phyloP scores from a whole-genome alignment of 2,113 vertebrate species.

The Pterocles burchelli region DNA sequence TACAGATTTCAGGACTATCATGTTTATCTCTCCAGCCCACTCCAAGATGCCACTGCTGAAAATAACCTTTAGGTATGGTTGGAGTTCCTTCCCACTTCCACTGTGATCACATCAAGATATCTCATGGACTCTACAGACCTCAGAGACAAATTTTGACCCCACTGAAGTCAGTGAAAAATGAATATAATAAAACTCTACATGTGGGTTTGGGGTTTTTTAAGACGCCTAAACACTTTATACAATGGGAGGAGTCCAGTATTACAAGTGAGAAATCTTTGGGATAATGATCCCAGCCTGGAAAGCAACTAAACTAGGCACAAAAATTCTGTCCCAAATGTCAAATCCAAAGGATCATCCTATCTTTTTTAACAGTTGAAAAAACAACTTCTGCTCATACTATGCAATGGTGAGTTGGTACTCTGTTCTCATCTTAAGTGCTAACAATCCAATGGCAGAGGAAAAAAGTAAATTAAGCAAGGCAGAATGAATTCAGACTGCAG shows the following conservation, averaged over 20 bases:
- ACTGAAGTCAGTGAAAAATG: not conserved
- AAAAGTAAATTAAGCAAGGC: conserved; percentile 47
- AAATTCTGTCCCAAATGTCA: not conserved
- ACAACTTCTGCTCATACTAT: not conserved
- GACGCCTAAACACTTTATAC: not conserved
- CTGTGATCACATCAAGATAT: not conserved
- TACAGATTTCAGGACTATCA: not conserved
- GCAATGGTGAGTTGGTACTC: not conserved
- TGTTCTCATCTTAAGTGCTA: not conserved
- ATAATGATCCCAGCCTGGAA: not conserved
- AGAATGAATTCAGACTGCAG: conserved; percentile 23
- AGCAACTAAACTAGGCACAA: not conserved
- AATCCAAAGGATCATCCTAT: not conserved
- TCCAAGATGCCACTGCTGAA: not conserved
- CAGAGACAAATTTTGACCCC: not conserved
- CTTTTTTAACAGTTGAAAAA: conserved; percentile 2
- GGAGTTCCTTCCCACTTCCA: not conserved
- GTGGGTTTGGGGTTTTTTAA: not conserved
- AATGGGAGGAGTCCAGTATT: not conserved
- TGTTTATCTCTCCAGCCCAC: not conserved
- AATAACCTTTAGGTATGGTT: not conserved
- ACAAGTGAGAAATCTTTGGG: not conserved
- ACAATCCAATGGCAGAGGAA: not conserved
- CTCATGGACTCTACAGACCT: not conserved
- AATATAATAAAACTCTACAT: not conserved